These are phyloP conservation scores for Caenorhabditis briggsae DNA, from an alignment of 1,140 invertebrate genomes.

Conservation along the genomic window DNA sequence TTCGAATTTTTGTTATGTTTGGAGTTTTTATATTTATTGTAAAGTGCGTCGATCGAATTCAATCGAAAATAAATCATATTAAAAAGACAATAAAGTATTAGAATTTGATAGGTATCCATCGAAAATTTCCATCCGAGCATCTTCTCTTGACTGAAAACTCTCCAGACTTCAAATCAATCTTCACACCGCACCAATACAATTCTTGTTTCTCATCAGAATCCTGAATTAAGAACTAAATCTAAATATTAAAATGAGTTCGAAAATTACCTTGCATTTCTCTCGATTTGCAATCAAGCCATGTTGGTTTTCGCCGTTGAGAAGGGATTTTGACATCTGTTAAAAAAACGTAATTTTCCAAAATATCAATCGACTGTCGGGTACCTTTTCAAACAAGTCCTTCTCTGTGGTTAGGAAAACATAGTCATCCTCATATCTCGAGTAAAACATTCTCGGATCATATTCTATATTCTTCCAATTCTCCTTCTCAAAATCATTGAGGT, in stretches of 20 bases:
- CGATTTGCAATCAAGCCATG: background rate
- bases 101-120: background rate
- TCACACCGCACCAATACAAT: slow-evolving; percentile 1
- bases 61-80: slow-evolving; percentile 29
- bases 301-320: background rate
- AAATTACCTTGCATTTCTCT: background rate
- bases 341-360: background rate
- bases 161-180: background rate
- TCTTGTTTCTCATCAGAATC: background rate
- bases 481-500: background rate
- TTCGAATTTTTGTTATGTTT: slow-evolving; percentile 34
- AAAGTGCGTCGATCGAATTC: slow-evolving; percentile 10
- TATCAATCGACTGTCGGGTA: background rate
- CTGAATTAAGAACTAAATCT: background rate
- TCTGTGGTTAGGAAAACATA: background rate
- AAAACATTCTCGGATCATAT: background rate
- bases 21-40: slow-evolving; percentile 26
- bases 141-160: background rate
- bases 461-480: background rate
- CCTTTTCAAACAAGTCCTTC: background rate
- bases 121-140: background rate
- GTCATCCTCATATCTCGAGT: slow-evolving; percentile 31
- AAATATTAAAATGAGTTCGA: background rate
- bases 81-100: background rate
- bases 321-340: background rate